A percentile compares a stretch with the other conserved stretches of the same genome.
Evolutionary conservation across 2,113 vertebrate genomes (phyloP).

Genomic region (Periophthalmodon schlosseri): DNA sequence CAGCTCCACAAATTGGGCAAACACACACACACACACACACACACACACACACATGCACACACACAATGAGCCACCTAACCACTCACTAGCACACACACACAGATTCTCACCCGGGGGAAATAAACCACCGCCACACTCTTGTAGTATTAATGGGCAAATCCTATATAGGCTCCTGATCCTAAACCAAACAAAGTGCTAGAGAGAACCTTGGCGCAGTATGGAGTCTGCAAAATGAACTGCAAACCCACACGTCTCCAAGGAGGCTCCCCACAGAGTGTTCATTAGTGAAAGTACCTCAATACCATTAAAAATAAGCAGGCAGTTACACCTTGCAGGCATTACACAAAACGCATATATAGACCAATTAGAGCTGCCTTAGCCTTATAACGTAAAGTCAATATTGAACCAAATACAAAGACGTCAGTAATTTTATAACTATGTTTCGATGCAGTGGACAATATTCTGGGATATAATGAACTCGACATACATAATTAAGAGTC

Average conservation of each 20-base stretch:
- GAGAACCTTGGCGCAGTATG: constrained; percentile 28
- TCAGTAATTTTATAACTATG: constrained; percentile 3
- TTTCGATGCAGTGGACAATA: constrained; percentile 25
- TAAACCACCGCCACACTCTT: constrained; percentile 35
- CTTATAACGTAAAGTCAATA: constrained; percentile 2
- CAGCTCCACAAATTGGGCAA: constrained; percentile 41
- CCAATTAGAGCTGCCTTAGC: constrained; percentile 1
- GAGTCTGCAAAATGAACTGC: constrained; percentile 22
- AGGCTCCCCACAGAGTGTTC: constrained; percentile 14
- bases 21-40: constrained; percentile 5
- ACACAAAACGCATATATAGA: neutral
- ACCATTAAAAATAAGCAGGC: constrained; percentile 7
- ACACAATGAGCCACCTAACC: constrained; percentile 4
- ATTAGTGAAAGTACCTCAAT: constrained; percentile 21
- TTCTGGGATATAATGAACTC: constrained; percentile 40
- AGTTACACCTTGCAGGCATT: constrained; percentile 2
- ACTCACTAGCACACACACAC: constrained; percentile 2
- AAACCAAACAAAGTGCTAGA: constrained; percentile 28
- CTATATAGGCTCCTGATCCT: constrained; percentile 13
- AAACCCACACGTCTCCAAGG: constrained; percentile 14
- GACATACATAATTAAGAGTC: constrained; percentile 60
- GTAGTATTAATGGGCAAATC: constrained; percentile 40
- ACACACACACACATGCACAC: neutral
- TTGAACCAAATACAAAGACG: neutral
- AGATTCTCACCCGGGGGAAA: constrained; percentile 27